Base-by-base conservation (phyloP, 2,113 vertebrate species). In the Prionailurus bengalensis region DNA sequence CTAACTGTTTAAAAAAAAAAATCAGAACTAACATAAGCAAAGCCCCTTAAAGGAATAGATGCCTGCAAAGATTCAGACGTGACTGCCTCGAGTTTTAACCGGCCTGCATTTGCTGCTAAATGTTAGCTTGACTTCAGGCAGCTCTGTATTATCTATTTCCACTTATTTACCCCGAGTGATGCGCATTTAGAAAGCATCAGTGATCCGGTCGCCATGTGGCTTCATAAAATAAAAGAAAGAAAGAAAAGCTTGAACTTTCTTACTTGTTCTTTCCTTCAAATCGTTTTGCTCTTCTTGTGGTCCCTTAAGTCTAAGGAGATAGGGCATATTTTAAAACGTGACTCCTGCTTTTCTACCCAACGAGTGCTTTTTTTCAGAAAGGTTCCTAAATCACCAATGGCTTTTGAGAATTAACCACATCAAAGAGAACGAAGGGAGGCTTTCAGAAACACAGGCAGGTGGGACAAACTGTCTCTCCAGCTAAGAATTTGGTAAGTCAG, bases 111-210 rank as follows among this genome's bases (percentile, higher is more conserved):
- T 97, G 79, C 95, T 97, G 94, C 96, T 98, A 91, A 98, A 97
- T 96, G 92, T 87, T 98, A 95, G 45, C 91, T 95, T 96, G 98
- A 92, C 97, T 48, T 33, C 83, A 93, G 97, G 85, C 92, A 93
- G 71, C 82, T 91, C 89, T 94, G 94, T 76, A 96, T 92, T 96
- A 95, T 97, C 94, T 89, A 71, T 97, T 98, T 96, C 93, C 88
- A 76, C 71, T 96, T 82, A 66, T 71, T 96, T 95, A 96, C 92
- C 88, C 79, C 66, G 92, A 84, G 94, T 51, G 74, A 92, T 93
- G 95, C 74, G 97, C 98, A 90, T 98, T 98, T 98, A 97, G 97
- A 98, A 98, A 98, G 98, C 97, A 97, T 97, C 98, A 98, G 63
- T 74, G 91, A 98, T 80, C 85, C 85, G 94, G 91, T 92, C 96